Percentiles rank a stretch among this genome's conserved stretches.
Conservation (phyloP, 1,140 invertebrate genomes). For the Bombus pyrosoma region DNA sequence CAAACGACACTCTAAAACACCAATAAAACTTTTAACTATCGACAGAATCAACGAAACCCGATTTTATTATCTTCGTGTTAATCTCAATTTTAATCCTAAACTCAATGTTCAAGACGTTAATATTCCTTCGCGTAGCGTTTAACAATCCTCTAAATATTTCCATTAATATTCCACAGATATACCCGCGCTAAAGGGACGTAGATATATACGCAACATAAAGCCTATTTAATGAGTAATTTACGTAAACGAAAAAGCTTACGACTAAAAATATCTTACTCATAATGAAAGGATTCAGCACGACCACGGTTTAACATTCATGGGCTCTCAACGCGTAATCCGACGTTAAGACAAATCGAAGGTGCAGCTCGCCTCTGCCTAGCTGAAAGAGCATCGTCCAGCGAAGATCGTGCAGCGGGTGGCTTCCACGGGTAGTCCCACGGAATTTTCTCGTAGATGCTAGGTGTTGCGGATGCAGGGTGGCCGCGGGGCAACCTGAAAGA, state of each 20-base stretch:
- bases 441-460: constrained; percentile 55
- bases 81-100: not conserved
- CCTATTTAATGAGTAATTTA: too few species aligned
- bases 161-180: not conserved
- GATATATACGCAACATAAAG: too few species aligned
- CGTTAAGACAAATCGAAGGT: too few species aligned
- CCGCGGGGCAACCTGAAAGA: constrained; percentile 67
- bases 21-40: not conserved
- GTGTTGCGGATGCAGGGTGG: constrained; percentile 64
- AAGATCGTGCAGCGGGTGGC: not conserved
- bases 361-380: not conserved
- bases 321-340: too few species aligned
- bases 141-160: too few species aligned
- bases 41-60: not conserved
- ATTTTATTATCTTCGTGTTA: not conserved
- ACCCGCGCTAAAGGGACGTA: not conserved
- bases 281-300: too few species aligned
- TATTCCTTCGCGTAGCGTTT: not conserved
- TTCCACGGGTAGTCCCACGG: constrained; percentile 1
- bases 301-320: too few species aligned
- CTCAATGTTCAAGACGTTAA: not conserved
- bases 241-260: too few species aligned
- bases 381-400: not conserved
- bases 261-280: too few species aligned
- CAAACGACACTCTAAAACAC: not conserved